These are phyloP conservation scores for Chrysolina americana DNA, from an alignment of 2,888 invertebrate species.

Conservation along the genomic window DNA sequence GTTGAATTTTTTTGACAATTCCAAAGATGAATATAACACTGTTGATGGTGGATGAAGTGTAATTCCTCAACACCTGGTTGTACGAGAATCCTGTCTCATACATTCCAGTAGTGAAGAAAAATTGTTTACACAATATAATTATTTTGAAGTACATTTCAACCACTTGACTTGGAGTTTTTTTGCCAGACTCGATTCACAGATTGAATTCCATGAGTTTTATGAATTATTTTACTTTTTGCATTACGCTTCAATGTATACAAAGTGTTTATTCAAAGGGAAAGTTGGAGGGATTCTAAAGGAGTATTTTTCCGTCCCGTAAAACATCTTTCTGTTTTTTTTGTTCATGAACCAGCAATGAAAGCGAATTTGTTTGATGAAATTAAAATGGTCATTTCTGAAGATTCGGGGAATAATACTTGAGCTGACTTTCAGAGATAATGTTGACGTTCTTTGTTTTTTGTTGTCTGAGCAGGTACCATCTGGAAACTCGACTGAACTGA, in stretches of 20 bases:
- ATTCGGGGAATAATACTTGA: not conserved
- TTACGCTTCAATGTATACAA: not conserved
- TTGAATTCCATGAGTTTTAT: not conserved
- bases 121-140: not conserved
- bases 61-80: not conserved
- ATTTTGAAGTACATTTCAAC: not conserved
- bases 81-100: not conserved
- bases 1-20: too few relatives aligned
- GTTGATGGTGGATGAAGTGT: not conserved
- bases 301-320: not conserved
- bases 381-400: not conserved
- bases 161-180: not conserved
- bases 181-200: not conserved
- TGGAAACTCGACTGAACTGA: too few relatives aligned
- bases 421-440: not conserved
- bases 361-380: not conserved
- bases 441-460: not conserved
- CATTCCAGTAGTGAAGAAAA: not conserved
- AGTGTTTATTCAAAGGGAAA: conserved; percentile 8
- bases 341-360: not conserved
- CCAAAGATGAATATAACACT: not conserved
- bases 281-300: not conserved
- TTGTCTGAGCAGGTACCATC: too few relatives aligned
- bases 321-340: not conserved
- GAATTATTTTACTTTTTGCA: not conserved